These are phyloP conservation scores for Papilio machaon DNA, from an alignment of 1,140 invertebrate genomes.

Conservation along the genomic window DNA sequence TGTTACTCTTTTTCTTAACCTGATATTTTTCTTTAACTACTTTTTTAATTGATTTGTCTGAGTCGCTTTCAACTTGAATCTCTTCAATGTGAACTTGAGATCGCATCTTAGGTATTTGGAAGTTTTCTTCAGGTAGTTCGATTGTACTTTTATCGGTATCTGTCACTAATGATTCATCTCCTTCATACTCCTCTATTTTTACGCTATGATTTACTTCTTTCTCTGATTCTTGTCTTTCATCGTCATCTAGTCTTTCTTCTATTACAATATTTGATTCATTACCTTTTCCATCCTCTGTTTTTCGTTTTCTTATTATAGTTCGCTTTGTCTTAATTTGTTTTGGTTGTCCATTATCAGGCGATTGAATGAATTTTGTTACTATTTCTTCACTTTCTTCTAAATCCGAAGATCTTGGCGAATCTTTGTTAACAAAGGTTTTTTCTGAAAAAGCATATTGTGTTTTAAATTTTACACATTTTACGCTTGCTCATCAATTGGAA, in stretches of 20 bases:
- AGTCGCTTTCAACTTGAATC: constrained; percentile 63
- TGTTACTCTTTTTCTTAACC: background rate
- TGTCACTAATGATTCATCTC: constrained; percentile 52
- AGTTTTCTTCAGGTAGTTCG: constrained; percentile 69
- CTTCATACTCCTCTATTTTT: constrained; percentile 70
- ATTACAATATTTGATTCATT: constrained; percentile 72
- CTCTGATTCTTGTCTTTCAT: constrained; percentile 46
- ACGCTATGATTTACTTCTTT: constrained; percentile 50
- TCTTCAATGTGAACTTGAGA: constrained; percentile 67
- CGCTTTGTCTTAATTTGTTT: constrained; percentile 81
- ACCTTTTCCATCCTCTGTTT: constrained; percentile 44
- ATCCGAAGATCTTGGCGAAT: constrained; percentile 71
- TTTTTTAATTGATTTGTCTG: no score
- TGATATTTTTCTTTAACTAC: background rate
- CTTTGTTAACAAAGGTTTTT: constrained; percentile 45
- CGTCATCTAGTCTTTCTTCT: constrained; percentile 77
- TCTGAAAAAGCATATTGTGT: constrained; percentile 53
- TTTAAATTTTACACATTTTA: background rate
- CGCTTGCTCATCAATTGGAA: no score
- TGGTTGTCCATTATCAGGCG: constrained; percentile 74
- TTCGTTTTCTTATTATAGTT: constrained; percentile 79
- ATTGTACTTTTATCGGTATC: constrained; percentile 60
- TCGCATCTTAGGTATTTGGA: constrained; percentile 59
- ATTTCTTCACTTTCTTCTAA: constrained; percentile 83
- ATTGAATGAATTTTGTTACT: constrained; percentile 81